Evolutionary conservation across 1,140 invertebrate species (phyloP), one percentile per base, ranked within the genome.

Genomic region (Lasioglossum baleicum): DNA sequence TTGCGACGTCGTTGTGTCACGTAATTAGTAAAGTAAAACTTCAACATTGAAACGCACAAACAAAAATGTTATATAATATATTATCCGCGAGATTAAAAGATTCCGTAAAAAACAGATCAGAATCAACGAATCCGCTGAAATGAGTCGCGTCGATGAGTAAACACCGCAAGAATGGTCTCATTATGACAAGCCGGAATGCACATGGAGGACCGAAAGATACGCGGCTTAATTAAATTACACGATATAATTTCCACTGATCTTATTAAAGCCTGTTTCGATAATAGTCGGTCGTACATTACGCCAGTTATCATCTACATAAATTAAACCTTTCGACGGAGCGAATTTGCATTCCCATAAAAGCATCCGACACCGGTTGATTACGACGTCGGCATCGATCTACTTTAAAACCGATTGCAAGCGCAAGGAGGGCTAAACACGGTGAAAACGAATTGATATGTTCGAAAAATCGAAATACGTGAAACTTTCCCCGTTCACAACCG

Each of bases 161-260:
- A 61, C 75, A 31, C 22, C 13, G 17, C 44, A 20, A 20, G 22
- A 61, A 20, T 42, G 66, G 42, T 61, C 20, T 40, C 42, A 76
- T 76, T 76, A 76, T 42, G 35, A 48, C 53, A 48, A 40, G 13
- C 17, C 20, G 7, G 13, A 61, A 65, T 65, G 26, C 26, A 51
- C 61, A n/a, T 35, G 17, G 15, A 17, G 65, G 68, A 69, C 5
- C 44, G 48, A 48, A 69, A 56, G 26, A 61, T 60, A 35, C 53
- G 20, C 56, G 40, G 11, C 15, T 61, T 76, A 76, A 76, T 76
- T 76, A 69, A 76, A 76, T 76, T 61, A 76, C 53, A 13, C 35
- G 75, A 61, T 70, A 61, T 69, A 69, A 69, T 70, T 76, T 51
- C 42, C 42, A 48, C 42, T 8, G 66, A 76, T 76, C 56, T 51